A percentile compares a stretch with the other conserved stretches of the same genome.
Evolutionary conservation across 2,888 invertebrate genomes (phyloP).

Genomic region (Orthosia cruda): DNA sequence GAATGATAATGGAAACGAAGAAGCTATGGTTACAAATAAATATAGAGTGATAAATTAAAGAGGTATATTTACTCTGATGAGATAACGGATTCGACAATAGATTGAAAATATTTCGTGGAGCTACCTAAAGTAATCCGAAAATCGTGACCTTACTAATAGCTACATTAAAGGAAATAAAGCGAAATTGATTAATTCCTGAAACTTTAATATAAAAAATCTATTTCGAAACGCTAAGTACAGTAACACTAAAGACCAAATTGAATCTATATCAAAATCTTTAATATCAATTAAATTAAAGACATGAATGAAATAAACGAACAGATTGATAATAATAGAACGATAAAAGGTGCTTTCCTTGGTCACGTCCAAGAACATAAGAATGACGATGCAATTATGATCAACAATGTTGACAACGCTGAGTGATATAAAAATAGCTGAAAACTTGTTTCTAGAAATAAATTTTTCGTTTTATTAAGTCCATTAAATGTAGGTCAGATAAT

Average conservation of each 20-base stretch:
- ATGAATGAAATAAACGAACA: constrained; percentile 3
- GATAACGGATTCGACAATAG: neutral
- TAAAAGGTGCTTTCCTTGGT: constrained; percentile 25
- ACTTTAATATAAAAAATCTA: neutral
- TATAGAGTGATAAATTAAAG: neutral
- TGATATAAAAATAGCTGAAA: constrained; percentile 6
- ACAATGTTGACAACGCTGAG: constrained; percentile 14
- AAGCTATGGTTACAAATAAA: neutral
- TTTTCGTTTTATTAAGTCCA: neutral
- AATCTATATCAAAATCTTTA: constrained; percentile 6
- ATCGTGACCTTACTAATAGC: constrained; percentile 18
- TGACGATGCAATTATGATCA: constrained; percentile 9
- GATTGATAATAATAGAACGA: neutral
- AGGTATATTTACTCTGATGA: neutral
- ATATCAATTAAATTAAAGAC: neutral
- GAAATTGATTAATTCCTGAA: constrained; percentile 2
- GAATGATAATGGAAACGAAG: neutral
- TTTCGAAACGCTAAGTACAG: neutral
- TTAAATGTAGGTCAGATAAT: constrained; percentile 9
- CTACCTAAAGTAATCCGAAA: neutral
- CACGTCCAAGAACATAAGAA: constrained; percentile 31
- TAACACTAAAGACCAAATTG: constrained; percentile 16
- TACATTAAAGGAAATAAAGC: neutral
- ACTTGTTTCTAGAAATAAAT: neutral
- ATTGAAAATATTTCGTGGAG: neutral